A percentile compares a stretch with the other conserved stretches of the same genome.
These are phyloP conservation scores for Cosmia pyralina DNA, from an alignment of 2,888 invertebrate species.

Conservation along the genomic window DNA sequence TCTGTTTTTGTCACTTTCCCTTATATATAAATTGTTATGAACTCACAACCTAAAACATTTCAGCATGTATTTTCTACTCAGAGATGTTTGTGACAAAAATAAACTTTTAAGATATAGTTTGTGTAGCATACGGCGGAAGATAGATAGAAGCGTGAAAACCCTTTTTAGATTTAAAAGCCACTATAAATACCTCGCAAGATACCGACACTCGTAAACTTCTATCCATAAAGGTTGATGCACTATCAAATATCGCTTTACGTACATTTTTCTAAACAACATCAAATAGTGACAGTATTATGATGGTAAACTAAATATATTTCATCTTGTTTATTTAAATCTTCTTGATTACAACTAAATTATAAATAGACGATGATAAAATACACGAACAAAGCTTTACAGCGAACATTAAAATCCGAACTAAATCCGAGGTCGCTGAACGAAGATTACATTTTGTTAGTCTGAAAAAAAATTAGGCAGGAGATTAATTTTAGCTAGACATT, in stretches of 20 bases:
- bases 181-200: conserved; percentile 60
- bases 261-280: conserved; percentile 31
- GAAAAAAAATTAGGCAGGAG: conserved; percentile 28
- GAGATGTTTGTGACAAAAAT: conserved; percentile 44
- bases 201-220: conserved; percentile 55
- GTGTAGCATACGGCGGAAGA: conserved; percentile 45
- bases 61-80: conserved; percentile 12
- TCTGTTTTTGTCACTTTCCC: conserved; percentile 12
- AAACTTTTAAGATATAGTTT: conserved; percentile 40
- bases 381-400: conserved; percentile 16
- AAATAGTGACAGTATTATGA: conserved; percentile 23
- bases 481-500: conserved; percentile 37
- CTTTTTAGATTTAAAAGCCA: conserved; percentile 63
- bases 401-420: conserved; percentile 29
- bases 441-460: conserved; percentile 38
- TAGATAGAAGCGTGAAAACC: conserved; percentile 57
- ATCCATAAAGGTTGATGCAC: conserved; percentile 61
- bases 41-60: conserved; percentile 2
- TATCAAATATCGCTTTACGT: conserved; percentile 46
- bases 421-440: conserved; percentile 28
- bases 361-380: conserved; percentile 25
- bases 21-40: conserved; percentile 1
- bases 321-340: conserved; percentile 17
- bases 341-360: conserved; percentile 1
- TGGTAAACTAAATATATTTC: conserved; percentile 13